A percentile compares a stretch with the other conserved stretches of the same genome.
Evolutionary conservation across 2,888 invertebrate species (phyloP).

Genomic region (Nephrotoma appendiculata): DNA sequence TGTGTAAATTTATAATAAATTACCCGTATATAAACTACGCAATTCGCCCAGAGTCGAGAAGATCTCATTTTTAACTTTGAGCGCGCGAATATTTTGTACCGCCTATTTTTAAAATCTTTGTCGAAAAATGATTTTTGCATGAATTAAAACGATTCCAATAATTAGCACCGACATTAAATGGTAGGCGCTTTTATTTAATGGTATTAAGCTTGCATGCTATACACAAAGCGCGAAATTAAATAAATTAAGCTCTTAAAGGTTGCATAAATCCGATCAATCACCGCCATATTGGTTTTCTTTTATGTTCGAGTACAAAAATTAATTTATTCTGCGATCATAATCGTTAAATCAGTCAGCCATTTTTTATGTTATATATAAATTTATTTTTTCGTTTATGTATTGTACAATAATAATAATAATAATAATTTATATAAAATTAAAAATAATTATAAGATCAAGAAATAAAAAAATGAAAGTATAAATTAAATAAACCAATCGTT

Average conservation of each 20-base stretch:
- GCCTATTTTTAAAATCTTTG: background rate
- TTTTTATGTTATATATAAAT: background rate
- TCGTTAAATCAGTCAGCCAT: background rate
- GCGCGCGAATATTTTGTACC: background rate
- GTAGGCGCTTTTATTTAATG: background rate
- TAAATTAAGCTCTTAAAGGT: background rate
- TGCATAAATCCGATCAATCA: background rate
- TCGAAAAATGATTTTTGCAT: background rate
- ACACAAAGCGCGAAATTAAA: background rate
- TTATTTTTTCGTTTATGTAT: background rate
- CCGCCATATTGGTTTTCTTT: background rate
- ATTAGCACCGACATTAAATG: background rate
- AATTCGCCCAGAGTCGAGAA: background rate
- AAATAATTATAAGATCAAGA: background rate
- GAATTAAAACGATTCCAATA: background rate
- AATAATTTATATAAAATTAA: background rate
- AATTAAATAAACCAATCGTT: background rate
- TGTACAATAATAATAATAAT: background rate
- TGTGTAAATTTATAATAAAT: background rate
- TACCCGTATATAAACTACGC: background rate
- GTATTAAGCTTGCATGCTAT: background rate
- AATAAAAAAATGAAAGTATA: background rate
- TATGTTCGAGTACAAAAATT: background rate
- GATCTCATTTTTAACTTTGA: background rate
- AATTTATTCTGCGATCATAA: background rate